Percentiles rank a stretch among this genome's conserved stretches.
phyloP scores from a whole-genome alignment of 37 sponge, comb jelly and placozoan species.

The Aphrocallistes beatrix region DNA sequence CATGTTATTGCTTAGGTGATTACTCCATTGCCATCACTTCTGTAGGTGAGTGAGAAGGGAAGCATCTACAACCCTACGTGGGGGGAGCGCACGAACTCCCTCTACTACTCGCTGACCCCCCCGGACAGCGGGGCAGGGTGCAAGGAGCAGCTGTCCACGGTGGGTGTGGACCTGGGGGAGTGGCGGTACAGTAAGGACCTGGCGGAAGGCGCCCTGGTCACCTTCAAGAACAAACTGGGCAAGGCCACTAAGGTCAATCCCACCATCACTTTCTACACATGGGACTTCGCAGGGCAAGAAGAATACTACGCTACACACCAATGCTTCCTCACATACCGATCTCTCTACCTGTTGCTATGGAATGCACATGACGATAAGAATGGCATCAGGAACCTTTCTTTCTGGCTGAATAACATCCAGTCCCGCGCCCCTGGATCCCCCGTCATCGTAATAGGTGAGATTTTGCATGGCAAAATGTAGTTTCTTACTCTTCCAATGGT shows the following conservation, averaged over 20 bases:
- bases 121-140: neutral
- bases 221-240: neutral
- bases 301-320: constrained; percentile 94
- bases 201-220: constrained; percentile 18
- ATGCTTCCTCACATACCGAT: constrained; percentile 69
- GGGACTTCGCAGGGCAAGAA: constrained; percentile 96
- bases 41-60: neutral
- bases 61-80: neutral
- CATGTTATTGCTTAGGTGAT: no score
- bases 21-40: no score
- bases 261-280: constrained; percentile 71
- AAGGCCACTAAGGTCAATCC: constrained; percentile 27
- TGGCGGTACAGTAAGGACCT: constrained; percentile 76
- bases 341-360: constrained; percentile 76
- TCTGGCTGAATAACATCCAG: constrained; percentile 87
- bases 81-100: neutral
- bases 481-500: neutral
- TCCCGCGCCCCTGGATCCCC: constrained; percentile 80
- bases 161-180: constrained; percentile 74
- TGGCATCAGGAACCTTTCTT: constrained; percentile 55
- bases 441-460: constrained; percentile 45
- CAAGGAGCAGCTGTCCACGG: constrained; percentile 53
- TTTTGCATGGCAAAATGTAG: neutral
- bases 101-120: neutral
- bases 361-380: constrained; percentile 45